A percentile compares a stretch with the other conserved stretches of the same genome.
Evolutionary conservation across 1,140 invertebrate genomes (phyloP).

Genomic region (Pseudomyrmex cubaensis): DNA sequence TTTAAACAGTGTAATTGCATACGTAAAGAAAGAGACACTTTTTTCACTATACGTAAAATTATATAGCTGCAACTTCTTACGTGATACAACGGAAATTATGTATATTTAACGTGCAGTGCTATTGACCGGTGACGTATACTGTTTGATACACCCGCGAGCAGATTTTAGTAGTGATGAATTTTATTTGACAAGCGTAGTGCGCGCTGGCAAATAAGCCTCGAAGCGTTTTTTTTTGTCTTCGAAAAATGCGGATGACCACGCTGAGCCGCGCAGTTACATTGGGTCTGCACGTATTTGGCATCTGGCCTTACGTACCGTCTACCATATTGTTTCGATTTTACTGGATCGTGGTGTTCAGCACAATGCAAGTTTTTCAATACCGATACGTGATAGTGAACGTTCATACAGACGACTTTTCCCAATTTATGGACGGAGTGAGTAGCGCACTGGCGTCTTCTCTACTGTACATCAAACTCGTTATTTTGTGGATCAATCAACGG

Average conservation of each 20-base stretch:
- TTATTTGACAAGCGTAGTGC: no score
- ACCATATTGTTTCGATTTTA: background rate
- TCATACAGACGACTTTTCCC: background rate
- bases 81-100: background rate
- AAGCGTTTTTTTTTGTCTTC: background rate
- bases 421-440: slow-evolving; percentile 58
- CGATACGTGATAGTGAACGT: slow-evolving; percentile 32
- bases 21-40: no score
- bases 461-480: slow-evolving; percentile 46
- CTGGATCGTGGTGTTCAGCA: background rate
- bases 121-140: background rate
- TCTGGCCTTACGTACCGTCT: slow-evolving; percentile 32
- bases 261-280: slow-evolving; percentile 23
- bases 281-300: slow-evolving; percentile 10
- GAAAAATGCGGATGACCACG: slow-evolving; percentile 21
- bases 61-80: background rate
- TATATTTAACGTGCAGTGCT: slow-evolving; percentile 24
- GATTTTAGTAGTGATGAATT: no score
- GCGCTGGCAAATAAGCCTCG: background rate
- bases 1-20: no score
- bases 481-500: slow-evolving; percentile 57
- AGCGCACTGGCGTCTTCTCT: slow-evolving; percentile 40
- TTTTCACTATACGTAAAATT: no score
- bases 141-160: no score
- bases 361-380: slow-evolving; percentile 44